A percentile compares a stretch with the other conserved stretches of the same genome.
Evolutionary conservation across 2,797 vertebrate species (phyloP).

Genomic region (Calcarius lapponicus): DNA sequence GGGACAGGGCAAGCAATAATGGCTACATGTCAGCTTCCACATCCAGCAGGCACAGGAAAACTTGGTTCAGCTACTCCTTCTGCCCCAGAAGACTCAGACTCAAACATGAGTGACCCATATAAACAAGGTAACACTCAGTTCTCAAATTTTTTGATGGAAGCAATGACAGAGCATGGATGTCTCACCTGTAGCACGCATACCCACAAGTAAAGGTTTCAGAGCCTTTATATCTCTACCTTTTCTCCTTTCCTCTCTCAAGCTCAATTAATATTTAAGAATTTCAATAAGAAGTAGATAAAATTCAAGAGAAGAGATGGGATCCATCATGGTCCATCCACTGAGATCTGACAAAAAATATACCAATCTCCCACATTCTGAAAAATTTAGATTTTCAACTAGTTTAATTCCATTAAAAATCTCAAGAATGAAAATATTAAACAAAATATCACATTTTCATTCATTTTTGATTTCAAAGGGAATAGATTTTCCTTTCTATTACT

Average conservation of each 20-base stretch:
- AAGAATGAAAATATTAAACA: neutral
- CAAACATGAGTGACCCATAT: fast-evolving
- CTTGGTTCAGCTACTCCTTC: neutral
- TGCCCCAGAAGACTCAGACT: neutral
- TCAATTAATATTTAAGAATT: neutral
- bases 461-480: neutral
- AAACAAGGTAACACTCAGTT: neutral
- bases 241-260: neutral
- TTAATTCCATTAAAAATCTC: neutral
- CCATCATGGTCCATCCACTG: fast-evolving
- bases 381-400: neutral
- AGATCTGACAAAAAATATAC: neutral
- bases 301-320: neutral
- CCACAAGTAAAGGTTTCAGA: neutral
- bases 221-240: neutral
- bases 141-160: neutral
- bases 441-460: neutral
- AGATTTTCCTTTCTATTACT: neutral
- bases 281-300: neutral
- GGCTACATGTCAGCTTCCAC: neutral
- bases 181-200: neutral
- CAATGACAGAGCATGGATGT: neutral
- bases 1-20: neutral
- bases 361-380: neutral
- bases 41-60: fast-evolving